Evolutionary conservation across 2,888 invertebrate species (phyloP).

Genomic region (Sepiola atlantica): DNA sequence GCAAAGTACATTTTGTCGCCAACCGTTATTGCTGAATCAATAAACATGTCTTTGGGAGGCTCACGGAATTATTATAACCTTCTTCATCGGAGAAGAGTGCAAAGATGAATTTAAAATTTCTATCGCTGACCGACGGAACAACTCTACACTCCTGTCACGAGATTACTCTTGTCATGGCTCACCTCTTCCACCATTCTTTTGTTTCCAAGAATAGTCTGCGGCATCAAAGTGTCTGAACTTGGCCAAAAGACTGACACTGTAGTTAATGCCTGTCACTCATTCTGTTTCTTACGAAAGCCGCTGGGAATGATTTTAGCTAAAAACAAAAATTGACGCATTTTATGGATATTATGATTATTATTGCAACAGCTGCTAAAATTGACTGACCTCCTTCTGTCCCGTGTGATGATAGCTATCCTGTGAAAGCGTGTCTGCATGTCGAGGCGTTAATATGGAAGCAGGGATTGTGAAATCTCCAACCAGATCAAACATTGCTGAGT

Average conservation of each 20-base stretch:
- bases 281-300: neutral
- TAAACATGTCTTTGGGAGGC: slow-evolving; percentile 8
- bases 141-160: neutral
- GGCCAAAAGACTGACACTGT: neutral
- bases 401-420: no score
- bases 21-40: neutral
- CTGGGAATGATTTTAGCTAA: neutral
- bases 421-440: no score
- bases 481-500: no score
- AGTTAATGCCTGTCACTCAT: neutral
- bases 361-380: neutral
- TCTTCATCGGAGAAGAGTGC: neutral
- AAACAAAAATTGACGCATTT: neutral
- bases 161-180: neutral
- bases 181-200: neutral
- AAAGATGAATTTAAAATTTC: slow-evolving; percentile 20
- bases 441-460: no score
- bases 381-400: no score
- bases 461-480: no score
- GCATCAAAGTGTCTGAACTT: slow-evolving; percentile 15
- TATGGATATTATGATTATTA: neutral
- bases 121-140: neutral
- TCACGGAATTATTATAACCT: neutral
- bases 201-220: neutral
- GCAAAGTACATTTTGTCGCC: neutral